Evolutionary conservation across 2,888 invertebrate species (phyloP).

Genomic region (Microplitis deprimator): DNA sequence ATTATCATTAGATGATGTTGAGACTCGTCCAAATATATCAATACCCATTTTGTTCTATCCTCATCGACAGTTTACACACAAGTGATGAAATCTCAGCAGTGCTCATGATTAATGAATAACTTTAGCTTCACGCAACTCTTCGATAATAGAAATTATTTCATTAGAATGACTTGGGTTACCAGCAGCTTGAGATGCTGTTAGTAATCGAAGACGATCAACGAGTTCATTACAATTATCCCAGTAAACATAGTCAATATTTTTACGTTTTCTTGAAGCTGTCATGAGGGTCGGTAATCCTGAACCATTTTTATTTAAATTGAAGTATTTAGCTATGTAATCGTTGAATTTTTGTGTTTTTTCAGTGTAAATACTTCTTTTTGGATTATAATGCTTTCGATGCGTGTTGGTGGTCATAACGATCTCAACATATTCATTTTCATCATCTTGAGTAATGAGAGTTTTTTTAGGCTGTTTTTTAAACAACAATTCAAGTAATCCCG

Average conservation of each 20-base stretch:
- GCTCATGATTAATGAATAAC: slow-evolving; percentile 45
- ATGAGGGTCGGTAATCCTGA: neutral
- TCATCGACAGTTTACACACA: neutral
- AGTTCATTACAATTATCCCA: slow-evolving; percentile 50
- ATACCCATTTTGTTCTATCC: slow-evolving; percentile 10
- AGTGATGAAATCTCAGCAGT: neutral
- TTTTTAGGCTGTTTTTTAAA: slow-evolving; percentile 42
- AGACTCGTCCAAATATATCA: slow-evolving; percentile 28
- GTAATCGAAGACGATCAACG: slow-evolving; percentile 42
- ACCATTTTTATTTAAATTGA: neutral
- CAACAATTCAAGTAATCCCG: neutral
- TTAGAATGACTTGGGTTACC: slow-evolving; percentile 44
- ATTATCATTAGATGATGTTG: neutral
- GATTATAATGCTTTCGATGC: slow-evolving; percentile 41
- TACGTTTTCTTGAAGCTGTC: neutral
- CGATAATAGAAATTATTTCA: slow-evolving; percentile 44
- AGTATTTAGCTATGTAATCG: too few species aligned
- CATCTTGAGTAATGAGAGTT: slow-evolving; percentile 16
- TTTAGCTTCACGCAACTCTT: slow-evolving; percentile 26
- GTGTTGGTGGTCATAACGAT: slow-evolving; percentile 46
- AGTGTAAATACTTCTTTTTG: slow-evolving; percentile 22
- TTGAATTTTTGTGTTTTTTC: neutral
- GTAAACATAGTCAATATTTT: slow-evolving; percentile 42
- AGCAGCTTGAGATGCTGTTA: slow-evolving; percentile 45
- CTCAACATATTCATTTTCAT: slow-evolving; percentile 34